These are phyloP conservation scores for Phortica okadai DNA, from an alignment of 2,888 invertebrate genomes.

Conservation along the genomic window DNA sequence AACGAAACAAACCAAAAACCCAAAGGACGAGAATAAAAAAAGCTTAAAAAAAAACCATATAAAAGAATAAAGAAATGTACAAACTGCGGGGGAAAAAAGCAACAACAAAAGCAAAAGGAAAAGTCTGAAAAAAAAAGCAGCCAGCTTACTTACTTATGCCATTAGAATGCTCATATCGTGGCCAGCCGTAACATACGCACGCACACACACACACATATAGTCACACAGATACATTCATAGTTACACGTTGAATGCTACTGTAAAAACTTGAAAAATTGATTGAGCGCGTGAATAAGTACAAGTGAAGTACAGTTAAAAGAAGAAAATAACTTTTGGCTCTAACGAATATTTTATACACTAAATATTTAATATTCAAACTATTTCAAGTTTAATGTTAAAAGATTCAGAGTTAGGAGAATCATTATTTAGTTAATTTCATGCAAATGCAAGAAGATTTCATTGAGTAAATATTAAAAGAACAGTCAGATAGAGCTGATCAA, in stretches of 20 bases:
- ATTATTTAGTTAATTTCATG: too few species aligned
- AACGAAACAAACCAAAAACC: too few species aligned
- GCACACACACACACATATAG: slow-evolving; percentile 16
- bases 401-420: too few species aligned
- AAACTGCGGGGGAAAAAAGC: too few species aligned
- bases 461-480: too few species aligned
- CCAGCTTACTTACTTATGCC: slow-evolving; percentile 15
- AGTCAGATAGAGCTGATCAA: too few species aligned
- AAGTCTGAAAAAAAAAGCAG: too few species aligned
- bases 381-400: too few species aligned
- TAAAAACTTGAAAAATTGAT: slow-evolving; percentile 68
- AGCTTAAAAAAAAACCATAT: not conserved
- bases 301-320: slow-evolving; percentile 51
- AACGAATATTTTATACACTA: not conserved
- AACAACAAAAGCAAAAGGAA: too few species aligned
- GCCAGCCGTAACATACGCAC: not conserved
- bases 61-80: too few species aligned
- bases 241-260: slow-evolving; percentile 30
- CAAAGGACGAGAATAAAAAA: not conserved
- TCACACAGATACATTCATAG: not conserved
- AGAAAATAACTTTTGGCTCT: not conserved
- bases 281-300: slow-evolving; percentile 67
- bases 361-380: too few species aligned
- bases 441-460: too few species aligned
- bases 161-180: slow-evolving; percentile 10